Evolutionary conservation across 1,140 invertebrate genomes (phyloP).

Genomic region (Trinorchestia longiramus): DNA sequence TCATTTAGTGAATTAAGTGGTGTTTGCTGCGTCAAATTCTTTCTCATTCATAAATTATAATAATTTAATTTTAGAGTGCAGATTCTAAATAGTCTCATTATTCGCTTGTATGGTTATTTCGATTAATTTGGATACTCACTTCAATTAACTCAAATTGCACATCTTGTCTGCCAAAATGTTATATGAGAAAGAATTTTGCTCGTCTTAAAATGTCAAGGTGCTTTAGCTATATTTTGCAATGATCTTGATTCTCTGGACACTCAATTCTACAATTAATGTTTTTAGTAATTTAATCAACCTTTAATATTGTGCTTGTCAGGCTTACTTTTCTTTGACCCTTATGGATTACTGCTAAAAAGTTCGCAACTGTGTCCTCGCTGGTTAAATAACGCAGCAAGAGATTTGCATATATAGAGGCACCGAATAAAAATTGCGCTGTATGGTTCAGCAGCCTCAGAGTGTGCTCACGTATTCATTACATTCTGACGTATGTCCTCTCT

Average conservation of each 20-base stretch:
- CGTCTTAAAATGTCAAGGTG: not conserved
- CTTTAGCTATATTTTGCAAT: not conserved
- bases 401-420: not conserved
- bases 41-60: not conserved
- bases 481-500: no score
- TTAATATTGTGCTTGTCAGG: not conserved
- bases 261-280: not conserved
- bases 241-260: not conserved
- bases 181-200: not conserved
- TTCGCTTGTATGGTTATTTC: not conserved
- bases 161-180: not conserved
- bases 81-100: not conserved
- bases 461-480: not conserved
- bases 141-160: no score
- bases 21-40: not conserved
- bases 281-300: not conserved
- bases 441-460: not conserved
- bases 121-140: no score
- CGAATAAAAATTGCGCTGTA: not conserved
- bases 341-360: not conserved
- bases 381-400: not conserved
- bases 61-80: not conserved
- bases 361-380: not conserved
- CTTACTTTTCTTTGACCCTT: not conserved
- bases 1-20: not conserved